Conservation (phyloP, 2,113 vertebrate species). For the Acrocephalus arundinaceus region DNA sequence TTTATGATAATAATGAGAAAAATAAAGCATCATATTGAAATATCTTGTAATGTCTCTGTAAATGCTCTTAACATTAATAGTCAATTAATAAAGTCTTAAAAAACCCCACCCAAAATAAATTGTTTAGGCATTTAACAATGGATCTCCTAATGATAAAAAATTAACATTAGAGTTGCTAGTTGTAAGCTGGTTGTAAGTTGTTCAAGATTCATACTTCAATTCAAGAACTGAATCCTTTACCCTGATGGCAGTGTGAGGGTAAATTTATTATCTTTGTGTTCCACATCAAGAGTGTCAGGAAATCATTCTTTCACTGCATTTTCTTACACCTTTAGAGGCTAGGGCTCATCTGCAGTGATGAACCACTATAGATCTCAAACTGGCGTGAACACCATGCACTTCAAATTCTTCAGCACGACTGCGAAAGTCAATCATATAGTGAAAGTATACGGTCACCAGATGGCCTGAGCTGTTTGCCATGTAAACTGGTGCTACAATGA, state of each 20-base stretch:
- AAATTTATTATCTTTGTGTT: neutral
- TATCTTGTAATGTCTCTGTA: neutral
- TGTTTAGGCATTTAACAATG: neutral
- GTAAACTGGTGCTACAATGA: neutral
- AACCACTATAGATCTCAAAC: neutral
- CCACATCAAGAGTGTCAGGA: neutral
- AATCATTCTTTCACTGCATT: neutral
- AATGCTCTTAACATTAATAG: neutral
- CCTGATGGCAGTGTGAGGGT: fast-evolving
- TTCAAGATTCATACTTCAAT: neutral
- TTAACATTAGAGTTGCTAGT: neutral
- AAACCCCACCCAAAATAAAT: neutral
- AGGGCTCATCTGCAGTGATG: neutral
- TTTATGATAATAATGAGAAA: neutral
- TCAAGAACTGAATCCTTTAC: neutral
- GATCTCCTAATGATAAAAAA: neutral
- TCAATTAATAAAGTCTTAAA: neutral
- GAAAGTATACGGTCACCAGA: neutral
- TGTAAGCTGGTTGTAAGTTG: neutral
- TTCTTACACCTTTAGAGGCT: neutral
- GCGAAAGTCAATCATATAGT: fast-evolving
- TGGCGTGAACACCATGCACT: fast-evolving
- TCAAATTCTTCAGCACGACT: neutral
- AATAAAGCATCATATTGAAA: neutral
- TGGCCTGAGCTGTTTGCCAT: neutral